These are phyloP conservation scores for Ceyx cyanopectus DNA, from an alignment of 2,113 vertebrate genomes.

Conservation along the genomic window DNA sequence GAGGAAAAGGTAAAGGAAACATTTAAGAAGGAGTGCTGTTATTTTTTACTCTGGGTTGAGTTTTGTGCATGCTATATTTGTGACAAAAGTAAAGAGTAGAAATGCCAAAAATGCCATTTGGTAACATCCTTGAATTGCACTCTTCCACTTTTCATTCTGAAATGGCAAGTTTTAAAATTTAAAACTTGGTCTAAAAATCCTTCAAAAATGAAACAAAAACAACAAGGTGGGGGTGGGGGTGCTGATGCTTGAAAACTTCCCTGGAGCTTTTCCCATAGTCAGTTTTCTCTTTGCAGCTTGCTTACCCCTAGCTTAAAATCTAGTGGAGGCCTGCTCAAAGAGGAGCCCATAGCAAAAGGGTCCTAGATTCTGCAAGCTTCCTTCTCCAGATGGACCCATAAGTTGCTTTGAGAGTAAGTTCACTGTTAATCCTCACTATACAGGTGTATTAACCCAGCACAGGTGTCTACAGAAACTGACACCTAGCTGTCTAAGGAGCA, in stretches of 20 bases:
- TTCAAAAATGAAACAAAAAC: background rate
- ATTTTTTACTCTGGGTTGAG: slow-evolving; percentile 22
- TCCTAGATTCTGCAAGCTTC: background rate
- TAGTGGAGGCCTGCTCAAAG: background rate
- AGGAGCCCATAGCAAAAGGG: background rate
- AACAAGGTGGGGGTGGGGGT: too few relatives aligned
- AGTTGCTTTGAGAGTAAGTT: background rate
- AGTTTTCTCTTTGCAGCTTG: background rate
- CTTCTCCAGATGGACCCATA: background rate
- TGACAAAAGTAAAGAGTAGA: slow-evolving; percentile 9
- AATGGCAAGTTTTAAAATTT: slow-evolving; percentile 6
- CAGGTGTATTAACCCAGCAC: background rate
- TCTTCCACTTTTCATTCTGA: background rate
- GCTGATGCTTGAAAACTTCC: background rate
- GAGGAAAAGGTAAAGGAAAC: background rate
- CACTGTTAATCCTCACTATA: accelerated
- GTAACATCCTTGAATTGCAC: slow-evolving; percentile 12
- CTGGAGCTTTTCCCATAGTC: background rate
- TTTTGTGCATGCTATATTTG: slow-evolving; percentile 28
- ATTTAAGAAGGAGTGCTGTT: background rate
- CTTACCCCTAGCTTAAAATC: background rate
- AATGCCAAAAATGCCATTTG: slow-evolving; percentile 44
- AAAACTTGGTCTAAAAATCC: background rate
- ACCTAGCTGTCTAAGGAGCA: background rate
- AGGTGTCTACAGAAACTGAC: background rate